Percentiles rank a stretch among this genome's conserved stretches.
phyloP scores from a whole-genome alignment of 2,113 vertebrate genomes.

The Ptyas mucosa region DNA sequence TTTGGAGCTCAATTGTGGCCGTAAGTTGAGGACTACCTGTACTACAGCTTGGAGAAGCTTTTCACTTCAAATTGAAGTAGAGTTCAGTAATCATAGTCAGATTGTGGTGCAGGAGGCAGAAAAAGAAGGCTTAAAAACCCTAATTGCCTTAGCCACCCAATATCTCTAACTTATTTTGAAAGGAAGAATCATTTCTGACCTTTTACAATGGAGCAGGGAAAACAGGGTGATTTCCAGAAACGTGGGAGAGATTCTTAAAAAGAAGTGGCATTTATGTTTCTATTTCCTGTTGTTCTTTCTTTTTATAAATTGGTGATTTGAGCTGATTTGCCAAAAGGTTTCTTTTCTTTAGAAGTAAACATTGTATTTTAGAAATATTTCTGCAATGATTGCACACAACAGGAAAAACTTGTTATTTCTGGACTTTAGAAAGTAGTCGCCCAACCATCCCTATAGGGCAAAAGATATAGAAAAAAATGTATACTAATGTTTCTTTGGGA shows the following conservation, averaged over 20 bases:
- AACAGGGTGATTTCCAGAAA: background rate
- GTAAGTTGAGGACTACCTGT: too few species aligned
- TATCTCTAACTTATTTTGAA: background rate
- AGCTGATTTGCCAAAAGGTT: background rate
- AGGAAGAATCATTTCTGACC: background rate
- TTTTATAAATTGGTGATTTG: background rate
- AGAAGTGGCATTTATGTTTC: background rate
- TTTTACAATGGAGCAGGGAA: background rate
- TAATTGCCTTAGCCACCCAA: background rate
- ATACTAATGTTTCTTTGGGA: background rate
- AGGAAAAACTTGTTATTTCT: background rate
- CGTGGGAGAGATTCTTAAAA: background rate
- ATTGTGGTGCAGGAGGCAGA: background rate
- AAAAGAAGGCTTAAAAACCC: background rate
- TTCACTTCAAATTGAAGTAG: background rate
- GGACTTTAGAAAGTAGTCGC: background rate
- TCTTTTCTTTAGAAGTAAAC: background rate
- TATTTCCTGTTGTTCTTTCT: background rate
- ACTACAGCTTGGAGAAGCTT: background rate
- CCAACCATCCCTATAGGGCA: background rate
- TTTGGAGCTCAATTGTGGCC: too few species aligned
- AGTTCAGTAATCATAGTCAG: background rate
- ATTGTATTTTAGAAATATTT: background rate
- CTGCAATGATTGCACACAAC: background rate
- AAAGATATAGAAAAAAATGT: background rate